Evolutionary conservation across 2,888 invertebrate species (phyloP).

Genomic region (Himalopsyche tibetana): DNA sequence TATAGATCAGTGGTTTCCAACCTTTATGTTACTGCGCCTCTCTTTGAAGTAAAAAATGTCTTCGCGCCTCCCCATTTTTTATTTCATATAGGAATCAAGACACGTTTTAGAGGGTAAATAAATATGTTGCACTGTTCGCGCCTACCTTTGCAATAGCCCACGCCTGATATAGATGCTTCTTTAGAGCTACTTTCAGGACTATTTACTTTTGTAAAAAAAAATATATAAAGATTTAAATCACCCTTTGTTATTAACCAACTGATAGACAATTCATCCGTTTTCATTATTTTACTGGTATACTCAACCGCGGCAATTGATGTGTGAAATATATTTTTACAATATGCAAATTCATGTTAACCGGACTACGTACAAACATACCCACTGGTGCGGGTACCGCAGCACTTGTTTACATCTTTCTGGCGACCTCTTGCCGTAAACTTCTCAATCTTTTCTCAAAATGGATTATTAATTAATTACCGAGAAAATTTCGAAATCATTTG

Average conservation of each 20-base stretch:
- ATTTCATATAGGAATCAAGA: too few relatives aligned
- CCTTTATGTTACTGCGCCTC: too few relatives aligned
- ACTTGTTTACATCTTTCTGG: background rate
- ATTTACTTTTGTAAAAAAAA: background rate
- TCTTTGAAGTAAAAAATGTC: too few relatives aligned
- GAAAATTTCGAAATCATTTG: too few relatives aligned
- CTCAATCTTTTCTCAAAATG: background rate
- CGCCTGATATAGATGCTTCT: too few relatives aligned
- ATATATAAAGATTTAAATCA: background rate
- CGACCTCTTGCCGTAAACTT: background rate
- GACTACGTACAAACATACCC: conserved; percentile 12
- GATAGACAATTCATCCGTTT: background rate
- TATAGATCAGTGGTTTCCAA: too few relatives aligned
- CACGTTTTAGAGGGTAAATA: too few relatives aligned
- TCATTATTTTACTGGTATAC: conserved; percentile 10
- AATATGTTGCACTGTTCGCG: too few relatives aligned
- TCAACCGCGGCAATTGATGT: background rate
- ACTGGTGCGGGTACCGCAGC: background rate
- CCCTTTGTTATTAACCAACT: background rate
- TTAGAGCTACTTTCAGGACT: too few relatives aligned
- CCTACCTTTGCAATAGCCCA: too few relatives aligned
- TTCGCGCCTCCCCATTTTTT: too few relatives aligned
- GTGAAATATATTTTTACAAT: conserved; percentile 34
- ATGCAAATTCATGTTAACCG: conserved; percentile 21
- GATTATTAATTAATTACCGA: too few relatives aligned